Evolutionary conservation across 2,888 invertebrate genomes (phyloP).

Genomic region (Drosophila ustulata): DNA sequence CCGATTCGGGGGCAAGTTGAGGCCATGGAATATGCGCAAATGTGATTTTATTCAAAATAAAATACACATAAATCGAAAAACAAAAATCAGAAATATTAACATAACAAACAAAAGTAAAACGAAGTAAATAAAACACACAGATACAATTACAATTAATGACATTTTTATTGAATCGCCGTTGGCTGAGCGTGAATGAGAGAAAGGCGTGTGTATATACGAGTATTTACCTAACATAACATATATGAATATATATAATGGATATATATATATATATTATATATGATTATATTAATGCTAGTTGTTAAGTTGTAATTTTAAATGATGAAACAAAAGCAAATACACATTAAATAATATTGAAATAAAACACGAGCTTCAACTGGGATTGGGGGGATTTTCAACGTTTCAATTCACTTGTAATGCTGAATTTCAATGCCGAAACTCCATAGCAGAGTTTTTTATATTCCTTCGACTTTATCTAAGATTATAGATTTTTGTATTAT

Average conservation of each 20-base stretch:
- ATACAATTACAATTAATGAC: conserved; percentile 68
- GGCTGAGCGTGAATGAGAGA: conserved; percentile 49
- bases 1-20: conserved; percentile 45
- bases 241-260: conserved; percentile 48
- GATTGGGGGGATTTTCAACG: neutral
- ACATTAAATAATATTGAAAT: conserved; percentile 76
- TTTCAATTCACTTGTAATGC: too few species aligned
- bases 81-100: conserved; percentile 21
- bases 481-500: too few species aligned
- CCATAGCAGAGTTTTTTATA: too few species aligned
- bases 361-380: conserved; percentile 20
- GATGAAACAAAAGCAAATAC: conserved; percentile 78
- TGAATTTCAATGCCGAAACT: too few species aligned
- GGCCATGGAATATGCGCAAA: conserved; percentile 77
- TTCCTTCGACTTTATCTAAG: too few species aligned
- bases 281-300: conserved; percentile 67
- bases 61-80: conserved; percentile 71
- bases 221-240: conserved; percentile 63
- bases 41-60: conserved; percentile 84
- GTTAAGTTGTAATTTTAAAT: conserved; percentile 79
- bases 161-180: conserved; percentile 73
- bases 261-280: conserved; percentile 42
- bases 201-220: conserved; percentile 59
- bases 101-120: conserved; percentile 52
- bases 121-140: conserved; percentile 29